Evolutionary conservation across 2,888 invertebrate species (phyloP).

Genomic region (Tetragonula carbonaria): DNA sequence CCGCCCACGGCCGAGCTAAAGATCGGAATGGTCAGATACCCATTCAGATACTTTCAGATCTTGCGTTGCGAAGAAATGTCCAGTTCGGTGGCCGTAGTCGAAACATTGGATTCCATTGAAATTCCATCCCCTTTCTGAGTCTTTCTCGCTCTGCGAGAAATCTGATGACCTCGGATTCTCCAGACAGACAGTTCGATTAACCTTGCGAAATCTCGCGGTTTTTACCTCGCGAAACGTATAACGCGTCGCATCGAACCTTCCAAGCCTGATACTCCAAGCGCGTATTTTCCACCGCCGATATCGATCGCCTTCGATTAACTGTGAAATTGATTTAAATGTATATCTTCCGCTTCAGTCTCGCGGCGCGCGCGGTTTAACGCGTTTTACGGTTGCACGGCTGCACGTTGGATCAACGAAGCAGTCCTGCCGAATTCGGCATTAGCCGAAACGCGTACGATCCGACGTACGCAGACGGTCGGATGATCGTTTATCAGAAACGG

Average conservation of each 20-base stretch:
- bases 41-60: slow-evolving; percentile 16
- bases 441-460: slow-evolving; percentile 38
- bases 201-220: not conserved
- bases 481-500: slow-evolving; percentile 55
- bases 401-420: slow-evolving; percentile 1
- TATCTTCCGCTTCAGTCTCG: slow-evolving; percentile 47
- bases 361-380: slow-evolving; percentile 33
- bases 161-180: not conserved
- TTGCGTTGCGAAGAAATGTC: slow-evolving; percentile 12
- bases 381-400: slow-evolving; percentile 26
- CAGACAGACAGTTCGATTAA: not conserved
- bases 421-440: slow-evolving; percentile 40
- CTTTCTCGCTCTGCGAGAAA: not conserved
- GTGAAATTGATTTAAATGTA: slow-evolving; percentile 40
- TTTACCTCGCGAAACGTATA: not conserved
- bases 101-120: not conserved
- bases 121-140: not conserved
- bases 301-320: slow-evolving; percentile 27
- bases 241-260: not conserved
- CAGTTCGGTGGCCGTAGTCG: slow-evolving; percentile 1
- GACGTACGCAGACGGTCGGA: slow-evolving; percentile 28
- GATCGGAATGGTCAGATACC: slow-evolving; percentile 30
- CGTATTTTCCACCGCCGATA: slow-evolving; percentile 8
- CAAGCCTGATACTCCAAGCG: not conserved
- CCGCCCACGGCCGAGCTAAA: slow-evolving; percentile 7